These are phyloP conservation scores for Trachythela sp. DNA, from an alignment of 64 coral and sea anemone species.

Conservation along the genomic window DNA sequence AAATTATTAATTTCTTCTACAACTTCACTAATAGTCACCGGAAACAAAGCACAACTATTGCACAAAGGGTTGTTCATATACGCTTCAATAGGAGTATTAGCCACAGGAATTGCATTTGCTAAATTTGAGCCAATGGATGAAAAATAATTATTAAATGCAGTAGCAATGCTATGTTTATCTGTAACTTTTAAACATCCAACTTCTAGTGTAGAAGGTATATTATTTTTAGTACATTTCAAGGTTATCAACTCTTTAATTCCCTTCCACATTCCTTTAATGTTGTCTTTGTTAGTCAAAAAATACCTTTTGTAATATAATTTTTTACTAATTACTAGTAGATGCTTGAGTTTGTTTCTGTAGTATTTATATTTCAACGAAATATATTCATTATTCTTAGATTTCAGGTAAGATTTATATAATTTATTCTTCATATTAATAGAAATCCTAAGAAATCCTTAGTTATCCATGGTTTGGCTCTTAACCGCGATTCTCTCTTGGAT, in stretches of 20 bases:
- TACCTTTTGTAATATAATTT: slow-evolving; percentile 13
- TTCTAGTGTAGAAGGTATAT: background rate
- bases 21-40: background rate
- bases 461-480: background rate
- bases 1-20: background rate
- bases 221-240: background rate
- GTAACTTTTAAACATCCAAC: background rate
- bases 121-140: background rate
- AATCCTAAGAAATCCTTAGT: background rate
- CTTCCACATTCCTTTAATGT: slow-evolving; percentile 29
- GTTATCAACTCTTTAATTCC: slow-evolving; percentile 24
- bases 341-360: slow-evolving; percentile 29
- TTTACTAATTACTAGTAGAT: slow-evolving; percentile 8
- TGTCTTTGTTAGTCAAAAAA: background rate
- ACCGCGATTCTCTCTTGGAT: background rate
- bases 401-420: background rate
- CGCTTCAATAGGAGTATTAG: background rate
- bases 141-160: background rate
- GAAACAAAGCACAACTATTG: background rate
- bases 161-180: background rate
- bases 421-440: background rate
- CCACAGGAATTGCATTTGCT: background rate
- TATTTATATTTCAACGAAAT: background rate
- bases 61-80: background rate
- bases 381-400: background rate